Conservation (phyloP, 2,113 vertebrate genomes). For the Monopterus albus region DNA sequence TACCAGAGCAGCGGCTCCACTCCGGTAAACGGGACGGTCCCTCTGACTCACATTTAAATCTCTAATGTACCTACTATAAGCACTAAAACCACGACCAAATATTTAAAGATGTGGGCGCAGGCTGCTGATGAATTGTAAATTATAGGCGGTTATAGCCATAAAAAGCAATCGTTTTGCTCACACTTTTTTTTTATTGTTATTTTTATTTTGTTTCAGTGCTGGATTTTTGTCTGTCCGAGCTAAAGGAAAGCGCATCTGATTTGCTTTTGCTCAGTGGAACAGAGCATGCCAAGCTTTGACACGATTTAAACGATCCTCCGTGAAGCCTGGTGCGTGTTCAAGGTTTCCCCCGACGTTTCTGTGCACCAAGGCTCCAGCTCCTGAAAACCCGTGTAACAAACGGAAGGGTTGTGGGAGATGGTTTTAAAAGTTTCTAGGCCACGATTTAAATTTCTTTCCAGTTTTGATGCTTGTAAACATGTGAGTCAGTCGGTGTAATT, state of each 20-base stretch:
- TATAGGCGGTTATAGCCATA: conserved; percentile 81
- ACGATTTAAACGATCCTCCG: conserved; percentile 65
- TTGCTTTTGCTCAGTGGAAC: conserved; percentile 62
- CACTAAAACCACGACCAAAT: conserved; percentile 79
- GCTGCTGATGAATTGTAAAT: conserved; percentile 83
- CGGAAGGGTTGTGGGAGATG: conserved; percentile 39
- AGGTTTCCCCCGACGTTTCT: conserved; percentile 55
- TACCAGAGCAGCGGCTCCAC: conserved; percentile 90
- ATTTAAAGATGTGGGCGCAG: conserved; percentile 82
- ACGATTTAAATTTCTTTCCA: conserved; percentile 73
- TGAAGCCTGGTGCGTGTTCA: conserved; percentile 64
- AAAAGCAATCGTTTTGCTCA: conserved; percentile 77
- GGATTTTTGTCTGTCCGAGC: conserved; percentile 78
- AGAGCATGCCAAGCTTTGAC: conserved; percentile 82
- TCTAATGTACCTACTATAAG: conserved; percentile 38
- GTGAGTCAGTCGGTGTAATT: conserved; percentile 85
- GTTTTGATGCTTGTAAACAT: conserved; percentile 85
- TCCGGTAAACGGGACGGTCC: conserved; percentile 93
- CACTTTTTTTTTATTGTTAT: conserved; percentile 65
- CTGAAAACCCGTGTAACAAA: conserved; percentile 36
- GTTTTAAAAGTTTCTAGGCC: conserved; percentile 82
- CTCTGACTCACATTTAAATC: conserved; percentile 93
- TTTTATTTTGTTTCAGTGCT: conserved; percentile 53
- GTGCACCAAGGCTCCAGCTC: conserved; percentile 55
- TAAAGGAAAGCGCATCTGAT: conserved; percentile 45